phyloP scores from a whole-genome alignment of 2,888 invertebrate genomes.

The Hirudinaria manillensis region DNA sequence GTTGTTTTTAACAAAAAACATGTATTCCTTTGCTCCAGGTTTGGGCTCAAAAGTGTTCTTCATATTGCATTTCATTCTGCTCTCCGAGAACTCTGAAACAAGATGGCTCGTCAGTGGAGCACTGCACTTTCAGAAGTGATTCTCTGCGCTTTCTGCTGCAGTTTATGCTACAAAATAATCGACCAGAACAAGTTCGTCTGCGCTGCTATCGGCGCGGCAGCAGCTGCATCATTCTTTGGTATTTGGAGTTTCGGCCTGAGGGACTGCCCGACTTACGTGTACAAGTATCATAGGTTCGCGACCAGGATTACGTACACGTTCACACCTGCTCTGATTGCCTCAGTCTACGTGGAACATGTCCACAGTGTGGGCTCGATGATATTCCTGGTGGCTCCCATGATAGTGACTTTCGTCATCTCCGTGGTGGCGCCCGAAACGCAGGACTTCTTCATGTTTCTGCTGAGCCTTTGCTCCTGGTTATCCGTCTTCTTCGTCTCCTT shows the following conservation, averaged over 20 bases:
- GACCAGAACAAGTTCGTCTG: not conserved
- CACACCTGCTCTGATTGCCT: constrained; percentile 11
- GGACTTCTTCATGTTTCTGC: not conserved
- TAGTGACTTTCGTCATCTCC: not conserved
- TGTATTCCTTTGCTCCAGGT: no score
- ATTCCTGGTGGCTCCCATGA: constrained; percentile 4
- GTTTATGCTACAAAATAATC: not conserved
- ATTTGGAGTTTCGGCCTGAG: not conserved
- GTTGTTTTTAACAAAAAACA: no score
- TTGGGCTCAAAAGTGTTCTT: no score
- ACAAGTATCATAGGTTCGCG: not conserved
- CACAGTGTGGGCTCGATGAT: not conserved
- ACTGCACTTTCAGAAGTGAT: constrained; percentile 17
- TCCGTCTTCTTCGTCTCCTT: not conserved
- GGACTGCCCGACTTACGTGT: not conserved
- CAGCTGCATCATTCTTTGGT: not conserved
- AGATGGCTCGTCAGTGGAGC: constrained; percentile 10
- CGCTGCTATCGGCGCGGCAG: not conserved
- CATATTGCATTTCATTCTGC: no score
- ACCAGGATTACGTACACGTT: constrained; percentile 1
- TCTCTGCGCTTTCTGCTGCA: not conserved
- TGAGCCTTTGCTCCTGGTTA: not conserved
- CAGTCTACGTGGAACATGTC: not conserved
- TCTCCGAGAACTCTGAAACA: no score
- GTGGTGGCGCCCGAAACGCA: not conserved